Evolutionary conservation across 1,140 invertebrate species (phyloP).

Genomic region (Euwallacea fornicatus): DNA sequence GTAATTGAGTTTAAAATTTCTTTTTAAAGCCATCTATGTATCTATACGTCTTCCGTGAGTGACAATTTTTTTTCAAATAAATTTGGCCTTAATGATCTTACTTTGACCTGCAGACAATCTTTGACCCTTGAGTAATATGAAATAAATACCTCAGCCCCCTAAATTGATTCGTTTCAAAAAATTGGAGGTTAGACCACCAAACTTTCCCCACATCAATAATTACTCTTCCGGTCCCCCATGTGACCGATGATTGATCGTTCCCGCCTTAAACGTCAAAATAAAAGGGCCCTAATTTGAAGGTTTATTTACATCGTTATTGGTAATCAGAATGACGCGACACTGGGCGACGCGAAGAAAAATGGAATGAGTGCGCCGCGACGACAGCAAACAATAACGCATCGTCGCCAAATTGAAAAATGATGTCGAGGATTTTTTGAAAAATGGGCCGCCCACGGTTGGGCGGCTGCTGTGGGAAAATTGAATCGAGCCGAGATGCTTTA

Average conservation of each 20-base stretch:
- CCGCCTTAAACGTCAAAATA: constrained; percentile 22
- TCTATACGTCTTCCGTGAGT: too few relatives aligned
- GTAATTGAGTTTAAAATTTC: too few relatives aligned
- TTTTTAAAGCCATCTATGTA: too few relatives aligned
- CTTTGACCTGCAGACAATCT: too few relatives aligned
- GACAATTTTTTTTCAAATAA: too few relatives aligned
- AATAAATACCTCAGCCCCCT: too few relatives aligned
- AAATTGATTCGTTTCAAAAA: too few relatives aligned
- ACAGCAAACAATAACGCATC: constrained; percentile 26
- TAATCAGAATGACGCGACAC: constrained; percentile 14
- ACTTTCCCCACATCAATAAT: background rate
- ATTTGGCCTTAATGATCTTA: too few relatives aligned
- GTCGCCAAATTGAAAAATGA: constrained; percentile 28
- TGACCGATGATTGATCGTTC: constrained; percentile 17
- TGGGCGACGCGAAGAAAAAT: constrained; percentile 20
- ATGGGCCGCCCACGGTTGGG: constrained; percentile 3
- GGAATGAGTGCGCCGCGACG: constrained; percentile 8
- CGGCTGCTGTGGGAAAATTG: background rate
- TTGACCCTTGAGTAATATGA: too few relatives aligned
- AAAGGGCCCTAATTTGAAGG: constrained; percentile 17
- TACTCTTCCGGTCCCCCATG: background rate
- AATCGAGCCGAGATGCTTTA: too few relatives aligned
- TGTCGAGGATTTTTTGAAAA: constrained; percentile 16
- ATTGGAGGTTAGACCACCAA: too few relatives aligned
- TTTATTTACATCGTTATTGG: constrained; percentile 27